A percentile compares a stretch with the other conserved stretches of the same genome.
These are phyloP conservation scores for Cardinalis cardinalis DNA, from an alignment of 2,113 vertebrate species.

Conservation along the genomic window DNA sequence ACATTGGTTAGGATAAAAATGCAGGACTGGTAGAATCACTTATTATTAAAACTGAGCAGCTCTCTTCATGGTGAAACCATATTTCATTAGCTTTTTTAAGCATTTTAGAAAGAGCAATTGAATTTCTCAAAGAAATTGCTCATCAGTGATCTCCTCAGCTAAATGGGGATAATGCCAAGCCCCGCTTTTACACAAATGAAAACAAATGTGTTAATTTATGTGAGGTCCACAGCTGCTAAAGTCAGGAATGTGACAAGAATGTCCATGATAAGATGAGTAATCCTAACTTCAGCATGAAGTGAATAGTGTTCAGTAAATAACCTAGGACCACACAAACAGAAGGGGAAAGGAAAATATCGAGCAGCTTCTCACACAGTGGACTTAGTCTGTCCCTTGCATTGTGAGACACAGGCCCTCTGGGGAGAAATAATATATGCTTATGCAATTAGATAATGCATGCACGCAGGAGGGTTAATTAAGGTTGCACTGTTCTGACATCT, in stretches of 20 bases:
- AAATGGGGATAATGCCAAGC: neutral
- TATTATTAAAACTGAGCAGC: neutral
- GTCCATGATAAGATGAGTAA: neutral
- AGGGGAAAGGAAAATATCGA: neutral
- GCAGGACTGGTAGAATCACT: neutral
- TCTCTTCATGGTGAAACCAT: neutral
- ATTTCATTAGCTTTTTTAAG: neutral
- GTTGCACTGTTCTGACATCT: neutral
- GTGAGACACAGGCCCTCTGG: neutral
- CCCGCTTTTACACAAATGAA: slow-evolving; percentile 19
- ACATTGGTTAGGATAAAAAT: neutral
- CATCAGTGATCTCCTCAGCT: neutral
- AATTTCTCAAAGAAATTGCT: neutral
- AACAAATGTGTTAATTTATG: slow-evolving; percentile 8
- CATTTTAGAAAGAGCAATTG: neutral
- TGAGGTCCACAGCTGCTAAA: neutral
- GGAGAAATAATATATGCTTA: neutral
- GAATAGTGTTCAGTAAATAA: neutral
- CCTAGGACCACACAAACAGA: neutral
- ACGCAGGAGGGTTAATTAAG: slow-evolving; percentile 11
- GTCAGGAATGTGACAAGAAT: slow-evolving; percentile 25
- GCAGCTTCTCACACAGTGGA: rapidly evolving
- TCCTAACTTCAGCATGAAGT: neutral
- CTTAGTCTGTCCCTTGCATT: neutral
- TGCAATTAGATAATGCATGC: neutral